phyloP scores from a whole-genome alignment of 64 coral and sea anemone species.

The Platygyra sinensis region DNA sequence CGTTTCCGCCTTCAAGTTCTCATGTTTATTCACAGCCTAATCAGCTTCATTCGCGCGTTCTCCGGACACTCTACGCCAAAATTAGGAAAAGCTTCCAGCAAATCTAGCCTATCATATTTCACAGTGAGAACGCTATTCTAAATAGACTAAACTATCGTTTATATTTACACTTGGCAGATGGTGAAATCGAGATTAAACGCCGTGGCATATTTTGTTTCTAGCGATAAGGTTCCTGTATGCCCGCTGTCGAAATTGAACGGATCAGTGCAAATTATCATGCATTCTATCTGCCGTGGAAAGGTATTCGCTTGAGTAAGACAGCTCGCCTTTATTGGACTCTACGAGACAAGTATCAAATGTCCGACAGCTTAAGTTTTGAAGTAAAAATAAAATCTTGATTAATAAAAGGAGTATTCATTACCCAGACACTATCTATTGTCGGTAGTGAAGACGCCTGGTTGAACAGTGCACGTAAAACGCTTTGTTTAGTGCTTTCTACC shows the following conservation, averaged over 20 bases:
- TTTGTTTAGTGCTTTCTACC: background rate
- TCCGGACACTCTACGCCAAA: no score
- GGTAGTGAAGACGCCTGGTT: background rate
- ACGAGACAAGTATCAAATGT: constrained; percentile 43
- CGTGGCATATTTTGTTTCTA: background rate
- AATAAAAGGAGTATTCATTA: constrained; percentile 7
- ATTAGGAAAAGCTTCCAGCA: no score
- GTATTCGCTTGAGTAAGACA: background rate
- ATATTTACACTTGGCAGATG: background rate
- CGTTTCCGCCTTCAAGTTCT: background rate
- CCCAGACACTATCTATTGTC: background rate
- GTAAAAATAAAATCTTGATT: constrained; percentile 13
- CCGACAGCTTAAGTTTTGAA: constrained; percentile 1
- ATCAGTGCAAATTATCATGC: background rate
- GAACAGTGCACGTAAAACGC: background rate
- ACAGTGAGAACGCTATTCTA: background rate
- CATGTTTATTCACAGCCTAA: background rate
- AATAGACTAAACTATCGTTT: background rate
- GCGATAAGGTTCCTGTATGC: background rate
- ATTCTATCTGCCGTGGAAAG: background rate
- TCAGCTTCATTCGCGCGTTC: no score
- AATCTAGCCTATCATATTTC: background rate
- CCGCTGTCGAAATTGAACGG: background rate
- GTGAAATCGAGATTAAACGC: background rate
- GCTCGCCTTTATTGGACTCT: background rate